Evolutionary conservation across 2,888 invertebrate genomes (phyloP), one percentile per base, ranked within the genome.

Genomic region (Nebria brevicollis): DNA sequence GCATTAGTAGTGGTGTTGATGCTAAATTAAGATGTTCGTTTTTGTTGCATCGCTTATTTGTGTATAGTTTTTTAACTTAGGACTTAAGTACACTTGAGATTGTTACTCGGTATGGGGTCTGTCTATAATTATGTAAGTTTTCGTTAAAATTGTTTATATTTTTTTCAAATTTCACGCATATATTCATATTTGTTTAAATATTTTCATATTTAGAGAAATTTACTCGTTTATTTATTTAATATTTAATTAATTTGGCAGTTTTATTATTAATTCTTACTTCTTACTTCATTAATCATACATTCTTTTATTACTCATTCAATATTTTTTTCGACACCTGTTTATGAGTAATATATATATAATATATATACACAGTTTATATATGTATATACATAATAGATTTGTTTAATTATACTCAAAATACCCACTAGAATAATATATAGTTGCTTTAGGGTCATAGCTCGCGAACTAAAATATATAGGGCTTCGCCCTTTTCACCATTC

Each of bases 41-140:
- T n/a, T 42, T 76, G 34, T n/a, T 66, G 65, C 15, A 4, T n/a
- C 11, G 43, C 1, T 11, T 41, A 34, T 42, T 42, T 10, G 73
- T 68, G 74, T 74, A 66, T 79, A 70, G 20, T 20, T 42, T 43
- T 66, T 54, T 20, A 26, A 13, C 10, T 66, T 75, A 43, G 13
- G 15, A 42, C 26, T 41, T 34, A 15, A 64, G 34, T 73, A 41
- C 15, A 73, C n/a, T 41, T 73, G 4, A 41, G 41, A 34, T 41
- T 41, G n/a, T 66, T 78, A 41, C 41, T 41, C 65, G 64, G 20
- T 13, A 80, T 75, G 80, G 70, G 70, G 8, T 43, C 68, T 64
- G 68, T 80, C 11, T 80, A 80, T 64, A 80, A 80, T 42, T 80
- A 80, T 75, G 80, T 80, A 64, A 80, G 80, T 80, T 74, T n/a